phyloP scores from a whole-genome alignment of 1,140 invertebrate species.

The Ectropis grisescens region DNA sequence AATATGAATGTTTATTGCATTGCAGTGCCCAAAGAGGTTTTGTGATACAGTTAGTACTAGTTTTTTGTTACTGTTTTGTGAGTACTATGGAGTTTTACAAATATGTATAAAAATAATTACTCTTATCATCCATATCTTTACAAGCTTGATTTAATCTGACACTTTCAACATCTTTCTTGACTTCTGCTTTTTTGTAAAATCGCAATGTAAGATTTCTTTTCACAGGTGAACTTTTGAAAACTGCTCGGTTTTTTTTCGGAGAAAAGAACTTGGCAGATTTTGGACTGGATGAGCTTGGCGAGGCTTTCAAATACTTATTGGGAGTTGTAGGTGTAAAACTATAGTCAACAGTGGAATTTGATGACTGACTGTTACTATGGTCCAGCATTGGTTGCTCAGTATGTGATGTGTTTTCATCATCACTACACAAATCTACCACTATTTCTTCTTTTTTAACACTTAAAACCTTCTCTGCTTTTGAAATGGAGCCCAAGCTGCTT shows the following conservation, averaged over 20 bases:
- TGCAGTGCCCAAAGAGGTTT: too few species aligned
- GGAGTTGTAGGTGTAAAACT: constrained; percentile 11
- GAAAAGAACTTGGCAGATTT: constrained; percentile 32
- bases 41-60: not conserved
- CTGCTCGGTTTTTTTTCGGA: constrained; percentile 31
- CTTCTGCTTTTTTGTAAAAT: not conserved
- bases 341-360: not conserved
- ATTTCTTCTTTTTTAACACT: too few species aligned
- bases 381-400: not conserved
- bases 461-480: too few species aligned
- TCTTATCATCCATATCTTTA: not conserved
- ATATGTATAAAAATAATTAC: not conserved
- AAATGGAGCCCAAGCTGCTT: too few species aligned
- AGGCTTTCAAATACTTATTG: constrained; percentile 1
- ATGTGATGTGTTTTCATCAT: too few species aligned
- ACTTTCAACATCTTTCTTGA: too few species aligned
- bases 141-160: too few species aligned
- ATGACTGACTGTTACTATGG: not conserved
- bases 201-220: constrained; percentile 1
- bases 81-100: not conserved
- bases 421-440: not conserved
- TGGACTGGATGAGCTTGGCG: constrained; percentile 2
- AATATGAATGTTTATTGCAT: too few species aligned
- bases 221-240: constrained; percentile 16
- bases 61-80: too few species aligned